These are phyloP conservation scores for Neelides folsomi DNA, from an alignment of 2,888 invertebrate genomes.

Conservation along the genomic window DNA sequence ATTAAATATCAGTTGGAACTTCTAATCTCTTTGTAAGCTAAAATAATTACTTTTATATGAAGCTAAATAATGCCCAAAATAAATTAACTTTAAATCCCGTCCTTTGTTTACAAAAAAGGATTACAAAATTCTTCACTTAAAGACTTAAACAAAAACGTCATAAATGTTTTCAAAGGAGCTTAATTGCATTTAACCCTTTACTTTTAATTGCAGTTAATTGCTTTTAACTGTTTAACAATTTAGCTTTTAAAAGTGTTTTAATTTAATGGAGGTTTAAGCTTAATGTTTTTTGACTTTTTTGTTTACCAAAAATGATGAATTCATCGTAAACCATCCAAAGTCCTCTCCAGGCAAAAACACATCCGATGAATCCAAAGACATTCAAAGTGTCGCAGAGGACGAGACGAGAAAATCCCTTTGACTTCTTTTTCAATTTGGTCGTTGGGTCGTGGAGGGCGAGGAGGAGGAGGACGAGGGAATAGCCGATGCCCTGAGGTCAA, in stretches of 20 bases:
- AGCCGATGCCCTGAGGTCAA: constrained; percentile 53
- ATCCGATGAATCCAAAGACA: constrained; percentile 42
- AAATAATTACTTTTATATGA: no score
- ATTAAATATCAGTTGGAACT: no score
- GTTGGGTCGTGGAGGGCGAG: constrained; percentile 62
- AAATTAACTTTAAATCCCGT: no score
- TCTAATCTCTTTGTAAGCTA: no score
- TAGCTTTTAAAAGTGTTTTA: no score
- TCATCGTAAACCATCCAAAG: constrained; percentile 34
- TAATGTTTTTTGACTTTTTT: neutral
- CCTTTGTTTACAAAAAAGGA: no score
- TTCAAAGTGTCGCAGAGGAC: constrained; percentile 63
- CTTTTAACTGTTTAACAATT: neutral
- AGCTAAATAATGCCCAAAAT: no score
- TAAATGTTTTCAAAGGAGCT: no score
- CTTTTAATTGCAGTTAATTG: neutral
- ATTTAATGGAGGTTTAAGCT: constrained; percentile 1
- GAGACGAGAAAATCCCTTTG: constrained; percentile 53
- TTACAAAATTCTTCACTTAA: no score
- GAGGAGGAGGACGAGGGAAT: constrained; percentile 55
- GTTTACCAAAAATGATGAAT: constrained; percentile 27
- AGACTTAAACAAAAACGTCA: no score
- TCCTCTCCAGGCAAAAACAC: constrained; percentile 35
- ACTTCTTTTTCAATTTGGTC: constrained; percentile 53
- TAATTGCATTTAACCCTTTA: no score